A percentile compares a stretch with the other conserved stretches of the same genome.
Conservation (phyloP, 2,113 vertebrate species). For the Zosterops pallidus region DNA sequence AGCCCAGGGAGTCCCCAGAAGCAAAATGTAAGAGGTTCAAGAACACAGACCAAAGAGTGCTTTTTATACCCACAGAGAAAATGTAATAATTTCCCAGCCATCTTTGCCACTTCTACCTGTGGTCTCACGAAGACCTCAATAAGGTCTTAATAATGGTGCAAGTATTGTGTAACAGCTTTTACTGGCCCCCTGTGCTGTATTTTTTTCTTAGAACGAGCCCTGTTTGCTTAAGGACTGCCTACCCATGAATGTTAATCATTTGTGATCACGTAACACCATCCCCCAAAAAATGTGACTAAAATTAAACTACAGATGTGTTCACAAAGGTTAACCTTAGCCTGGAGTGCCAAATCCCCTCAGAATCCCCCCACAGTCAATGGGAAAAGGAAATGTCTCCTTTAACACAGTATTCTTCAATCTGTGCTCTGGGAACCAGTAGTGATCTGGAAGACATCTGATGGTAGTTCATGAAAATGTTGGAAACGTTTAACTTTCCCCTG, state of each 20-base stretch:
- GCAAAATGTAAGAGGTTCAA: neutral
- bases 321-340: slow-evolving; percentile 15
- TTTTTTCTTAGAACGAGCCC: neutral
- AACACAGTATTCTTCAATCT: slow-evolving; percentile 18
- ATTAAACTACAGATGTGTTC: slow-evolving; percentile 41
- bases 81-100: neutral
- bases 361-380: slow-evolving; percentile 2
- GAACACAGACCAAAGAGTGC: neutral
- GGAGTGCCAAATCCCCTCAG: slow-evolving; percentile 3
- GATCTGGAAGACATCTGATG: slow-evolving; percentile 65
- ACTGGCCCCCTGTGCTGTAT: neutral
- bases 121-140: neutral
- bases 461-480: slow-evolving; percentile 46
- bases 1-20: neutral
- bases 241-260: slow-evolving; percentile 3
- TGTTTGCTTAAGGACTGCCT: neutral
- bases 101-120: neutral
- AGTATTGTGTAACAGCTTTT: neutral
- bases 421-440: slow-evolving; percentile 36
- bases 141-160: neutral
- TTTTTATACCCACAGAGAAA: neutral
- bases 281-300: slow-evolving; percentile 6
- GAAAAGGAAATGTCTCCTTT: slow-evolving; percentile 52
- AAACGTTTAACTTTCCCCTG: slow-evolving; percentile 28
- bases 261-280: neutral